These are phyloP conservation scores for Lycaon pictus DNA, from an alignment of 2,113 vertebrate genomes.

Conservation along the genomic window DNA sequence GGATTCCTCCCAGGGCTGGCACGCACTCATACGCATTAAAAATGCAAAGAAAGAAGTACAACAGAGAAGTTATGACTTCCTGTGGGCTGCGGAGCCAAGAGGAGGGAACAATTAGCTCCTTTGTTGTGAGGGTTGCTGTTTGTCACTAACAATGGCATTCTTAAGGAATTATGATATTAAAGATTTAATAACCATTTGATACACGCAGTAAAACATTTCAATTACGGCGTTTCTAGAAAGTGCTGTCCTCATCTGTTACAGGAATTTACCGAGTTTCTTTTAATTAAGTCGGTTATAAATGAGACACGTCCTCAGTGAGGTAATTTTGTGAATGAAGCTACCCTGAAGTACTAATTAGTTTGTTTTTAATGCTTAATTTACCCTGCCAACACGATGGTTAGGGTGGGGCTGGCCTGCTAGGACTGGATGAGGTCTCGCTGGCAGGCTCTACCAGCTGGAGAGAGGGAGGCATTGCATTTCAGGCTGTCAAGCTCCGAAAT, in stretches of 20 bases:
- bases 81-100: not conserved
- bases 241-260: constrained; percentile 58
- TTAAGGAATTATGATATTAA: constrained; percentile 60
- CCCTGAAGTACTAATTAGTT: constrained; percentile 74
- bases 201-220: constrained; percentile 42
- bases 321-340: constrained; percentile 76
- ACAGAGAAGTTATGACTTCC: not conserved
- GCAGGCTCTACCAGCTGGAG: not conserved
- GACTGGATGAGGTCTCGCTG: not conserved
- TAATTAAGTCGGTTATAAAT: constrained; percentile 61
- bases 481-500: not conserved
- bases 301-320: not conserved
- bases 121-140: not conserved
- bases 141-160: constrained; percentile 41
- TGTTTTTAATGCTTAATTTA: constrained; percentile 64
- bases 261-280: constrained; percentile 59
- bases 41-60: not conserved
- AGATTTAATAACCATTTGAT: constrained; percentile 53
- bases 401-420: constrained; percentile 53
- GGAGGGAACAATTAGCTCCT: constrained; percentile 50
- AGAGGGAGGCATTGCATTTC: not conserved
- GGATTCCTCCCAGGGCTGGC: not conserved
- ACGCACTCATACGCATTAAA: not conserved
- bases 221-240: constrained; percentile 55
- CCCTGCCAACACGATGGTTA: not conserved